Evolutionary conservation across 2,888 invertebrate species (phyloP), one percentile per base, ranked within the genome.

Genomic region (Dasypogon diadema): DNA sequence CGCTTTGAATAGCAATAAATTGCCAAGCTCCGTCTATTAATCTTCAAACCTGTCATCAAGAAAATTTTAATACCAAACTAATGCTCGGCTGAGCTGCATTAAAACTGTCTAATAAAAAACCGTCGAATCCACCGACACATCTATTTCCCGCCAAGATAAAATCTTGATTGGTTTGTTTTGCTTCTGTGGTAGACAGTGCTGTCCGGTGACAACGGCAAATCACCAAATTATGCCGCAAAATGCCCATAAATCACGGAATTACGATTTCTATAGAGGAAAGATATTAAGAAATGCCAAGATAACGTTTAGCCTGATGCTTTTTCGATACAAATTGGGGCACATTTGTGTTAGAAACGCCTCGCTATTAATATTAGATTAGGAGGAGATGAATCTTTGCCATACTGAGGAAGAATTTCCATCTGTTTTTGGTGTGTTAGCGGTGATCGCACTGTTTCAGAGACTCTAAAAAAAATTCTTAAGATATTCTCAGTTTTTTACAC

Each of bases 141-240:
- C 46, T 12, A 46, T 68, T 68, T 42, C 68, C 8, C 48, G 16
- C 68, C 2, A 10, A 1, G 68, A 68, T 68, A 68, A 68, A 12
- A 68, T 68, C 51, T 48, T 48, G 46, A 48, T 68, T 48, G 51
- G 51, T 10, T 46, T 48, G 68, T 68, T 48, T 46, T 68, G 46
- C 68, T 48, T 68, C 51, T 68, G 68, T 6, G 14, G 4, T 30
- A 46, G 14, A 46, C 46, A 46, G 46, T 3, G 3, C 63, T 37
- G 42, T 63, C 21, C 34, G 63, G 63, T 63, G 63, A 63, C 63
- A 63, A 63, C 34, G 42, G 37, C 42, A 63, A 63, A 63, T 63
- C 63, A 18, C 63, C 37, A 37, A 63, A 42, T 63, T 63, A 63
- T 63, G 42, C 63, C 34, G 21, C 37, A 63, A 63, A 42, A 37